Base-by-base conservation (phyloP, 2,888 invertebrate genomes). In the Odontomyia ornata region DNA sequence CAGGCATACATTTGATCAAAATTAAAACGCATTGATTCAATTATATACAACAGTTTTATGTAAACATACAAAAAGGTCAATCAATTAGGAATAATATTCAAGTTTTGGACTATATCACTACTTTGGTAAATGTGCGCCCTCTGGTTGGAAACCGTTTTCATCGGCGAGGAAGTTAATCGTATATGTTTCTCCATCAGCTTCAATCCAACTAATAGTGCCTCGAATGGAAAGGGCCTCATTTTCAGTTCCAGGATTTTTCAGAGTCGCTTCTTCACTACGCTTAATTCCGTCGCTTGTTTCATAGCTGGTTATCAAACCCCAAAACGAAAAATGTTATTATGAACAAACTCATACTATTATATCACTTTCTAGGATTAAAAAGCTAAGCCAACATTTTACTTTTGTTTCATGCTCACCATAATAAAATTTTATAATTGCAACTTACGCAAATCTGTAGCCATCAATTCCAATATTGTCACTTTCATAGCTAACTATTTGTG, bases 281-380 rank as follows among this genome's bases (percentile, higher is more conserved):
- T 89, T 88, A 21, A 89, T 89, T 27, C 91, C 91, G 80, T 91
- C 91, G 81, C 91, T 91, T 9, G 91, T 91, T 82, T 91, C 91
- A 80, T 89, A 91, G 27, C 91, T 91, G 82, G n/a, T 21, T 36
- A 36, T 5, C 36, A 36, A 36, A 9, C 9, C 9, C n/a, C n/a
- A n/a, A n/a, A n/a, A 21, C 1, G n/a, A n/a, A n/a, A n/a, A n/a
- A n/a, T n/a, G n/a, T n/a, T n/a, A n/a, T n/a, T n/a, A n/a, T n/a
- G n/a, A n/a, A n/a, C n/a, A n/a, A n/a, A n/a, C n/a, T n/a, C n/a
- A n/a, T n/a, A n/a, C n/a, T n/a, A n/a, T n/a, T n/a, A n/a, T n/a
- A n/a, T n/a, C n/a, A n/a, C n/a, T n/a, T 43, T 7, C 43, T 43
- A 7, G 43, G 43, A 43, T n/a, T n/a, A n/a, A n/a, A n/a, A n/a